Conservation (phyloP, 2,888 invertebrate species). For the Galerucella pusilla region DNA sequence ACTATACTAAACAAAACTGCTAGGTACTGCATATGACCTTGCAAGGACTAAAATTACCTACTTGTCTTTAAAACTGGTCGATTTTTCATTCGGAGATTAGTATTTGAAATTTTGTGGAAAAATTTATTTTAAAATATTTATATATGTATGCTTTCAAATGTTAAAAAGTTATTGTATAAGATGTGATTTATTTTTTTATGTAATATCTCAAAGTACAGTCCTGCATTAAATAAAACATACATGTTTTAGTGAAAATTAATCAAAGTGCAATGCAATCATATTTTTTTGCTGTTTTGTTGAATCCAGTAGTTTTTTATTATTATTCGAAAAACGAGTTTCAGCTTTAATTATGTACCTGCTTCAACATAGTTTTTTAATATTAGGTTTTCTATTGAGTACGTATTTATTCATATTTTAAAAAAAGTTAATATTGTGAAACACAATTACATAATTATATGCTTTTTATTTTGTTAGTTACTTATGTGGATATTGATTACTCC, state of each 20-base stretch:
- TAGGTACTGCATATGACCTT: no score
- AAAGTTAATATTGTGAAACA: no score
- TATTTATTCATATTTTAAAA: background rate
- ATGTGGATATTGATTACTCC: constrained; percentile 86
- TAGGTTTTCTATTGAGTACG: constrained; percentile 26
- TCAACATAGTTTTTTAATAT: constrained; percentile 11
- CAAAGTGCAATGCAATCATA: constrained; percentile 15
- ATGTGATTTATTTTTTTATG: background rate
- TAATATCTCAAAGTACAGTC: background rate
- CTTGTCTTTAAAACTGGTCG: no score
- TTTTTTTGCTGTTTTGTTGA: constrained; percentile 21
- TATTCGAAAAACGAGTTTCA: constrained; percentile 2
- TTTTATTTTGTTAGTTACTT: constrained; percentile 70
- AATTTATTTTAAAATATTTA: no score
- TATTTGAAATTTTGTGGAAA: no score
- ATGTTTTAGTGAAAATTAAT: background rate
- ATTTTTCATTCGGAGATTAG: no score
- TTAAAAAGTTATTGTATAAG: background rate
- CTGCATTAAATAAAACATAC: background rate
- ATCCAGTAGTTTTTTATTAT: constrained; percentile 1
- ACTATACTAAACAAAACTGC: background rate
- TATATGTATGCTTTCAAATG: no score
- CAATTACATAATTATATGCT: constrained; percentile 6
- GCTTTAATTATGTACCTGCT: constrained; percentile 16
- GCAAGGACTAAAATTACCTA: no score